Percentiles rank a stretch among this genome's conserved stretches.
Conservation (phyloP, 2,113 vertebrate species). For the Pteropus alecto region DNA sequence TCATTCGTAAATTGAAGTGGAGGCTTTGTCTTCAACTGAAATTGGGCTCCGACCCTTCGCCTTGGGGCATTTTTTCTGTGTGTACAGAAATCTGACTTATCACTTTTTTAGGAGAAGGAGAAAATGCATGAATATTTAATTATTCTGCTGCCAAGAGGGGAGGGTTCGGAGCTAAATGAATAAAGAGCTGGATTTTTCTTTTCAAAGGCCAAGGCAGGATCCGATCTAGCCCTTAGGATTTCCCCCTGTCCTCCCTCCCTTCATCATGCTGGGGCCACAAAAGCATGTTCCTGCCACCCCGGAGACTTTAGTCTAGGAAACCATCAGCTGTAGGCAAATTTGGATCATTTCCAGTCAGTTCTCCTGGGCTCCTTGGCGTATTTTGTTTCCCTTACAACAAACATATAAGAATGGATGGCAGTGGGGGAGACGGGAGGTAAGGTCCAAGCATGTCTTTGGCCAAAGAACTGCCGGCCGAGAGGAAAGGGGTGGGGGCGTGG, state of each 20-base stretch:
- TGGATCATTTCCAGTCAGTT: not conserved
- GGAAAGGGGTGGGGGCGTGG: not conserved
- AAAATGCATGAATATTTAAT: conserved; percentile 56
- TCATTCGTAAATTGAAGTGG: conserved; percentile 80
- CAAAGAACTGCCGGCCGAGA: not conserved
- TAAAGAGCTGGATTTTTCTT: conserved; percentile 62
- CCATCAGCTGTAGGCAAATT: not conserved
- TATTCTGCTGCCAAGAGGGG: conserved; percentile 68
- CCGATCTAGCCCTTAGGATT: not conserved
- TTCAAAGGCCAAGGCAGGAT: not conserved
- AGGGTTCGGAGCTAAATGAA: conserved; percentile 28
- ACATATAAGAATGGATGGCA: not conserved
- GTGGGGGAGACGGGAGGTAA: not conserved
- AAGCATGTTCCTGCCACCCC: not conserved
- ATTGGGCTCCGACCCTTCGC: conserved; percentile 42
- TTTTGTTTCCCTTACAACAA: not conserved
- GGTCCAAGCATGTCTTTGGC: not conserved
- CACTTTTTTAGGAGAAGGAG: conserved; percentile 50
- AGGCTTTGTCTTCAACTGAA: conserved; percentile 27
- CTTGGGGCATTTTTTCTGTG: conserved; percentile 46
- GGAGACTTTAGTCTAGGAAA: not conserved
- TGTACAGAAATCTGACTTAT: conserved; percentile 60
- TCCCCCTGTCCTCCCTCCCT: not conserved
- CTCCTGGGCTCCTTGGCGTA: not conserved
- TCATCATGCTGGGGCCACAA: not conserved